Base-by-base conservation (phyloP, 1,140 invertebrate genomes). In the Apis laboriosa region DNA sequence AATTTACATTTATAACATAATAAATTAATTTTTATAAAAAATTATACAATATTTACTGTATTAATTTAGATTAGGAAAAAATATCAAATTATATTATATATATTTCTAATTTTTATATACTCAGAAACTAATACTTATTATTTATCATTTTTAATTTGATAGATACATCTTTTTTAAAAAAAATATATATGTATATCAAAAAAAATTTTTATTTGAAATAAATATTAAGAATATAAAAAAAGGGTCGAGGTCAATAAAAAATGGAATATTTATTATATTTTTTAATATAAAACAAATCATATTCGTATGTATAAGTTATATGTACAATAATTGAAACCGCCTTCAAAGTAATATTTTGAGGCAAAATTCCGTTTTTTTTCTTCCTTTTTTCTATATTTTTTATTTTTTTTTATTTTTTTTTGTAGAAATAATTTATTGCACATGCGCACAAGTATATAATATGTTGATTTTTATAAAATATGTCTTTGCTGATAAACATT, bases 221-320 rank as follows among this genome's bases (percentile, higher is more conserved):
- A 21, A 15, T n/a, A 83, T 13, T 19, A 58, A 24, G 49, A 19
- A 34, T 66, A 81, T 71, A 55, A 64, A 87, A 83, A 80, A 76
- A 84, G 86, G 77, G 67, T 83, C 64, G 81, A 86, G 70, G 83
- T 77, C 63, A 90, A 87, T 86, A 84, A 86, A 83, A 86, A 90
- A 82, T 80, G 67, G 73, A 84, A 85, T 85, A 86, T 90, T 89
- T 88, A 89, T 89, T 91, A 84, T 56, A 85, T 83, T 85, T 90
- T 89, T 91, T 90, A 91, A 92, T 91, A 91, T 91, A 92, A 91
- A 91, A 91, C 90, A 90, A 90, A 91, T 91, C 87, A 83, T 91
- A 90, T 90, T 78, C 2, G 81, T 87, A 86, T 92, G 85, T 91
- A 85, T 85, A 83, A 87, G 67, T 87, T 88, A 87, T 92, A 91